These are phyloP conservation scores for Heliconius erato DNA, from an alignment of 2,888 invertebrate genomes.

Conservation along the genomic window DNA sequence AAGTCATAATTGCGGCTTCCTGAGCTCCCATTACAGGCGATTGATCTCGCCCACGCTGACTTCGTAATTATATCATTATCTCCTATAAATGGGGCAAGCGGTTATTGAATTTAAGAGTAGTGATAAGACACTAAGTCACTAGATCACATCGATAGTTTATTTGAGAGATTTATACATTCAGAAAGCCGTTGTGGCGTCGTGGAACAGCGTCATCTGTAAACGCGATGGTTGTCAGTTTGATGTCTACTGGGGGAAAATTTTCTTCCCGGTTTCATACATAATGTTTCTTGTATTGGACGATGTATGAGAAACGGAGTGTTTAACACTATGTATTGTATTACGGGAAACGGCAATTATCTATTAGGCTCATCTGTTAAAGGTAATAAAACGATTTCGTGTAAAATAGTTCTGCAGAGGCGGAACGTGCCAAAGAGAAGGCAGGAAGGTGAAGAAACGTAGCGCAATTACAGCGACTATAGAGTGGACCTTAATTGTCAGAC, in stretches of 20 bases:
- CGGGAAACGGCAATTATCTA: too few relatives aligned
- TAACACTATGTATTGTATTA: too few relatives aligned
- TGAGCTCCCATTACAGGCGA: slow-evolving; percentile 35
- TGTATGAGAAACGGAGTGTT: too few relatives aligned
- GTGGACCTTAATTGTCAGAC: slow-evolving; percentile 43
- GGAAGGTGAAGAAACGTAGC: slow-evolving; percentile 37
- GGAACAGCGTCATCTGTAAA: too few relatives aligned
- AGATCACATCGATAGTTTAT: background rate
- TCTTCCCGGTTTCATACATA: too few relatives aligned
- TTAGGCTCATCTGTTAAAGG: background rate
- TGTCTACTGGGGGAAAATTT: too few relatives aligned
- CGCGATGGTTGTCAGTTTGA: too few relatives aligned
- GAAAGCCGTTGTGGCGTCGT: too few relatives aligned
- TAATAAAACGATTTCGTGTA: slow-evolving; percentile 5
- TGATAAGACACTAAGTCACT: background rate
- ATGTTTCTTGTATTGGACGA: too few relatives aligned
- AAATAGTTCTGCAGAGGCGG: slow-evolving; percentile 7
- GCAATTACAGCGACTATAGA: slow-evolving; percentile 36
- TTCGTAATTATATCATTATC: slow-evolving; percentile 22
- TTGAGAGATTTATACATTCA: background rate
- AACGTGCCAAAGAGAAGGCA: slow-evolving; percentile 28
- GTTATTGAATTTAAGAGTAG: background rate
- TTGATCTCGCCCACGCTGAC: slow-evolving; percentile 34
- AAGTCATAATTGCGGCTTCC: slow-evolving; percentile 32
- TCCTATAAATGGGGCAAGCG: background rate